Evolutionary conservation across 1,140 invertebrate species (phyloP).

Genomic region (Aphelinus certus): DNA sequence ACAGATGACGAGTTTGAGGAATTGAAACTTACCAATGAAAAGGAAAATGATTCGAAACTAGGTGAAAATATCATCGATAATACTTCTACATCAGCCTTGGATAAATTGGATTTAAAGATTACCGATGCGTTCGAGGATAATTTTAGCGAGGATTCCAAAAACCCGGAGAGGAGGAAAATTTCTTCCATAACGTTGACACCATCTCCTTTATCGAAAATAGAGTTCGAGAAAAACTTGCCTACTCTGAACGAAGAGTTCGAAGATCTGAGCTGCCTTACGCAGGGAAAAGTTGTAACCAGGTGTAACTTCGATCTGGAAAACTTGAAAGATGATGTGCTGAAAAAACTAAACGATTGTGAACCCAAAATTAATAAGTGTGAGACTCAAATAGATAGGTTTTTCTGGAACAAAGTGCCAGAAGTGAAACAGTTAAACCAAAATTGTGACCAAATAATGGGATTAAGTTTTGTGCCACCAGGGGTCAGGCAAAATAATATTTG

Average conservation of each 20-base stretch:
- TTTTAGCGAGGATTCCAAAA: background rate
- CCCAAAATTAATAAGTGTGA: background rate
- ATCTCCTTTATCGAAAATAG: background rate
- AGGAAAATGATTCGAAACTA: background rate
- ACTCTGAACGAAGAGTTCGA: constrained; percentile 3
- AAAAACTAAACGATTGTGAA: constrained; percentile 27
- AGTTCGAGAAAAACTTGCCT: background rate
- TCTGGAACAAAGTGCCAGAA: too few species aligned
- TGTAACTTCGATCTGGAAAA: constrained; percentile 37
- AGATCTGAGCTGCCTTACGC: background rate
- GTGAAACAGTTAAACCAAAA: too few species aligned
- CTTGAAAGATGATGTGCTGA: constrained; percentile 34
- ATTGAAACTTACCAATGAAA: background rate
- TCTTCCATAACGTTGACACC: background rate
- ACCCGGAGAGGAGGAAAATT: background rate
- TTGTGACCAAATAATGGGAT: too few species aligned
- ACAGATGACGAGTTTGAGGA: constrained; percentile 3
- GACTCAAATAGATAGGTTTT: background rate
- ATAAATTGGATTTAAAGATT: background rate
- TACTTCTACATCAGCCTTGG: background rate
- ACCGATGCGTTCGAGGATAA: background rate
- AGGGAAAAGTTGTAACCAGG: background rate
- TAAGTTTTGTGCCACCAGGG: too few species aligned
- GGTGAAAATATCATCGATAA: constrained; percentile 4
- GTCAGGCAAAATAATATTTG: too few species aligned